These are phyloP conservation scores for Ernsta delagoae DNA, from an alignment of 2,888 invertebrate genomes.

Conservation along the genomic window DNA sequence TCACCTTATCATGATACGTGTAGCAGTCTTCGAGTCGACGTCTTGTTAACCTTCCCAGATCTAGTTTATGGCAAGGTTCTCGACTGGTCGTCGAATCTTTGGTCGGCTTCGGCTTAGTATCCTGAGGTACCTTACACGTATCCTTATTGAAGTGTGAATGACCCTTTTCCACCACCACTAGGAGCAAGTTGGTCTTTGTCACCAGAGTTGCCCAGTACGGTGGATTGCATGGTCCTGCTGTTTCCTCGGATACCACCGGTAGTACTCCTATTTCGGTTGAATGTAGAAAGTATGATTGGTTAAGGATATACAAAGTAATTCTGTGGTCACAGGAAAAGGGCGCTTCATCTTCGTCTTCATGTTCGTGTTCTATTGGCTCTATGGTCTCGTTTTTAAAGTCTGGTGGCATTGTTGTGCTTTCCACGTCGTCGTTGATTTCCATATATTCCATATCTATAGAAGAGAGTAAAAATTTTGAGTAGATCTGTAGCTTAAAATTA, in stretches of 20 bases:
- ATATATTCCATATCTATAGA: background rate
- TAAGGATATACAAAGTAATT: slow-evolving; percentile 88
- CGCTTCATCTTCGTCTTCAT: slow-evolving; percentile 59
- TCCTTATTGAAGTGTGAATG: slow-evolving; percentile 49
- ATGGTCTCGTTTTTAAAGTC: slow-evolving; percentile 51
- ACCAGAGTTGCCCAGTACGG: slow-evolving; percentile 89
- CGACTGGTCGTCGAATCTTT: slow-evolving; percentile 67
- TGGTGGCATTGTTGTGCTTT: slow-evolving; percentile 50
- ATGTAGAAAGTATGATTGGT: slow-evolving; percentile 82
- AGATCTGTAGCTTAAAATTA: background rate
- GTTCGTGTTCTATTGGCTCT: slow-evolving; percentile 48
- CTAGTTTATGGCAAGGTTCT: slow-evolving; percentile 91
- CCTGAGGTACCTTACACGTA: slow-evolving; percentile 84
- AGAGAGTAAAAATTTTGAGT: background rate
- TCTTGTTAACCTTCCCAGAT: slow-evolving; percentile 87
- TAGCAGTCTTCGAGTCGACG: slow-evolving; percentile 90
- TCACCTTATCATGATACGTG: slow-evolving; percentile 89
- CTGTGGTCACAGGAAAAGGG: slow-evolving; percentile 90
- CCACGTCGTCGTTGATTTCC: slow-evolving; percentile 7
- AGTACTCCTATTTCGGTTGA: slow-evolving; percentile 54
- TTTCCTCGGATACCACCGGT: slow-evolving; percentile 61
- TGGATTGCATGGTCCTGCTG: slow-evolving; percentile 62
- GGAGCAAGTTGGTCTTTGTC: slow-evolving; percentile 90
- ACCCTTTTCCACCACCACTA: slow-evolving; percentile 88
- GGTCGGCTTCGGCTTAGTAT: slow-evolving; percentile 79